Base-by-base conservation (phyloP, 2,797 vertebrate species). In the Zonotrichia albicollis region DNA sequence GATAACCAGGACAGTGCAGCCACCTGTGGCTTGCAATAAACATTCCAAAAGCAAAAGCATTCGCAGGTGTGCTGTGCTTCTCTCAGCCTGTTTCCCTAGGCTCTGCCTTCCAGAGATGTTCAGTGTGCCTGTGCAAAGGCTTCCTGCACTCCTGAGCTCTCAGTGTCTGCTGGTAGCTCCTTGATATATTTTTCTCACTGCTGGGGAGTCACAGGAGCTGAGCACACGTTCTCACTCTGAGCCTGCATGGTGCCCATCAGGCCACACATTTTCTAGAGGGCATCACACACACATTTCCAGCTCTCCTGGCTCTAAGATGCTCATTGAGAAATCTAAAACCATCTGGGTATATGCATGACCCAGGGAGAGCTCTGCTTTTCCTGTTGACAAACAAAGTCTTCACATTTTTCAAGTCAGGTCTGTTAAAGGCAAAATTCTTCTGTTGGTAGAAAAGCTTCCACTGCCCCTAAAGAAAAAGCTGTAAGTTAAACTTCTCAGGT, bases 1-100 rank as follows among this genome's bases (percentile, higher is more conserved):
- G 90, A 87, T 96, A 97, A 97, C 95, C 94, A 97, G 88, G 92
- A 87, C 86, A 94, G 78, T 65, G 46, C 79, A 53, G 34, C 94
- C 97, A 97, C 97, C 97, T 98, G 97, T 77, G 74, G 75, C 79
- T 91, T 82, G 29, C 62, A 81, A 89, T 94, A 93, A 97, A 95
- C 94, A 91, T 71, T 19, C 61, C 74, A 84, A 94, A 94, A 95
- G 71, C 84, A 81, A 80, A 88, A 89, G 96, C 51, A 77, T 77
- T 23, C 14, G 2, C 95, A 96, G 96, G 96, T 96, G 96, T 84
- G 77, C 82, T 96, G 95, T 84, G 77, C 82, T 93, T 94, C 75
- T 84, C 32, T 20, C 64, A 90, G 74, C 42, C 79, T 77, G 3
- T 60, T 67, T 79, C 53, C 80, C 84, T 64, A 6, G 6, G 38